These are phyloP conservation scores for Trochalopteron elliotii DNA, from an alignment of 2,113 vertebrate genomes.

Conservation along the genomic window DNA sequence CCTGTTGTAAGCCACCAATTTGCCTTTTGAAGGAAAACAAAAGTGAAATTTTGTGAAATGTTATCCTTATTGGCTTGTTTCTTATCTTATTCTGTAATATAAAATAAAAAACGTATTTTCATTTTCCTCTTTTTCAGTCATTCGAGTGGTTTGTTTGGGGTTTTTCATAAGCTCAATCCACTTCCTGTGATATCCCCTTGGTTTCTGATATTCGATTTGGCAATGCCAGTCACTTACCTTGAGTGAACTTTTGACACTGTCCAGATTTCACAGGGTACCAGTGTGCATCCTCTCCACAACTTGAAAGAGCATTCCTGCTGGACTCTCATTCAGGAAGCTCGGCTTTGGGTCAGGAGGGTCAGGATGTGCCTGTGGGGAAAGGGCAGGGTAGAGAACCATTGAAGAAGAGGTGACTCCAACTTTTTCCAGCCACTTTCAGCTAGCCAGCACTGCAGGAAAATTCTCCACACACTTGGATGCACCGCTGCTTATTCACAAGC, in stretches of 20 bases:
- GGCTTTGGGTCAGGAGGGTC: background rate
- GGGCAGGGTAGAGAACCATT: background rate
- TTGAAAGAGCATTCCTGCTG: background rate
- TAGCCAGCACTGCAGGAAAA: background rate
- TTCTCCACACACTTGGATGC: background rate
- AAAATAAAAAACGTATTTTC: background rate
- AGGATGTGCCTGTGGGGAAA: background rate
- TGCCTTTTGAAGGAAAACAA: background rate
- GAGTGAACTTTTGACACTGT: background rate
- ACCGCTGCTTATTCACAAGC: background rate
- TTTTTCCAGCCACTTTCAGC: background rate
- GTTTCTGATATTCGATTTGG: background rate
- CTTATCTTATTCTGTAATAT: background rate
- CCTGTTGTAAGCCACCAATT: background rate
- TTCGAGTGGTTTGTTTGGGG: fast-evolving
- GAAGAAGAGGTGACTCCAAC: background rate
- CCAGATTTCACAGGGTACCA: background rate
- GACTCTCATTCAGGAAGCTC: background rate
- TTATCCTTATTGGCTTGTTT: background rate
- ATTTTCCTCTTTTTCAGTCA: background rate
- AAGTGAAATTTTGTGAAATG: background rate
- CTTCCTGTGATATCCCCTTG: background rate
- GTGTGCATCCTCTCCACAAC: background rate
- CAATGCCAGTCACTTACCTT: background rate
- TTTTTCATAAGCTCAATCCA: background rate